Evolutionary conservation across 2,113 vertebrate species (phyloP).

Genomic region (Noctilio leporinus): DNA sequence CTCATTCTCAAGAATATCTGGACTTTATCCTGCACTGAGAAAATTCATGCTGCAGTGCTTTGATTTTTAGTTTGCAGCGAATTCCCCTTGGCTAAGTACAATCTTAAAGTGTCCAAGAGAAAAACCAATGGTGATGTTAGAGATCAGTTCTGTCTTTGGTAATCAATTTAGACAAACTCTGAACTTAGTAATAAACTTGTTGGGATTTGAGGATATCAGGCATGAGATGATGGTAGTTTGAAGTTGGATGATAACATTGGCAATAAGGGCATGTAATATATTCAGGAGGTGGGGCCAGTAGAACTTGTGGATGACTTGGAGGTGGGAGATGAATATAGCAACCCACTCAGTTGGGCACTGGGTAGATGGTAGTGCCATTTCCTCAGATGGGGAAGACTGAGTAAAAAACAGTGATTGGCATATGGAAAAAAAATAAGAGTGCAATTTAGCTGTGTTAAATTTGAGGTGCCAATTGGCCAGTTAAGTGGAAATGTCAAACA

Average conservation of each 20-base stretch:
- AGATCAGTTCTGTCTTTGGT: background rate
- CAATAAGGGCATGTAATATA: background rate
- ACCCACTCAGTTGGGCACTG: background rate
- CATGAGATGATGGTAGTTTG: background rate
- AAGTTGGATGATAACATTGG: background rate
- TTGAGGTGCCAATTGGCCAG: background rate
- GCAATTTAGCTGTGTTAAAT: background rate
- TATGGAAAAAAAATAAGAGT: background rate
- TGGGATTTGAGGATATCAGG: background rate
- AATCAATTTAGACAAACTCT: background rate
- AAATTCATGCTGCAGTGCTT: background rate
- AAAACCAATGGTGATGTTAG: background rate
- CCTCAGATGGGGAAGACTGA: background rate
- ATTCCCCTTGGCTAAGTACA: background rate
- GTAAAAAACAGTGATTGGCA: background rate
- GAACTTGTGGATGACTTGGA: background rate
- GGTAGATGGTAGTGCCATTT: background rate
- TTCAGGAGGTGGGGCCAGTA: background rate
- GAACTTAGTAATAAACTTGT: background rate
- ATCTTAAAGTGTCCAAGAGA: background rate
- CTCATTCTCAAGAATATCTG: slow-evolving; percentile 53
- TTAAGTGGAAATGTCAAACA: background rate
- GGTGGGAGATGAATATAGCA: background rate
- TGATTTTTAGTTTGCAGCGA: background rate
- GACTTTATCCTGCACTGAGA: background rate